Evolutionary conservation across 1,140 invertebrate species (phyloP).

Genomic region (Dolichoris vasculosae): DNA sequence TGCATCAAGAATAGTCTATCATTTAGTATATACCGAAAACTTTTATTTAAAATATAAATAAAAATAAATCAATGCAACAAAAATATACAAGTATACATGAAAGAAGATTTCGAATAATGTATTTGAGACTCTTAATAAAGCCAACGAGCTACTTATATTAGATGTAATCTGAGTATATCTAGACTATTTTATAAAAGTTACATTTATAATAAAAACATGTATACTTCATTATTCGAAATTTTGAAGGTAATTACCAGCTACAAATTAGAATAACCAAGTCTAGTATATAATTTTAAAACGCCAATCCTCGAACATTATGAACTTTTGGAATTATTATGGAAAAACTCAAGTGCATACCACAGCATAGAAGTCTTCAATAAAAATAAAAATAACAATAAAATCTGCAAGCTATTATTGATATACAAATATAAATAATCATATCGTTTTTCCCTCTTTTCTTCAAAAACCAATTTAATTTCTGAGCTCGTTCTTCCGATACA

Average conservation of each 20-base stretch:
- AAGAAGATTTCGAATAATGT: no score
- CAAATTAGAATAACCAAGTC: constrained; percentile 2
- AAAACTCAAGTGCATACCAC: neutral
- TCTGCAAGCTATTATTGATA: neutral
- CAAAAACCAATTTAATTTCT: neutral
- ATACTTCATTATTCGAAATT: neutral
- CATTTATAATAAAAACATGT: neutral
- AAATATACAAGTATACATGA: no score
- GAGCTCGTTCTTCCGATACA: neutral
- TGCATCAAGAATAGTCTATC: no score
- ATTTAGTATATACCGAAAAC: no score
- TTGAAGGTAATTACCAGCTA: neutral
- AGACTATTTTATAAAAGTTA: neutral
- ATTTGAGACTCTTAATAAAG: neutral
- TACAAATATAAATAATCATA: neutral
- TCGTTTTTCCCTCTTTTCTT: neutral
- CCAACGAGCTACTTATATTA: neutral
- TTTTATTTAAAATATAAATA: no score
- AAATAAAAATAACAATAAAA: no score
- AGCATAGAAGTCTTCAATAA: neutral
- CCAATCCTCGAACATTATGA: neutral
- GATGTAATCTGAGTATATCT: neutral
- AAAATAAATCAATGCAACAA: neutral
- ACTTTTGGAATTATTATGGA: neutral
- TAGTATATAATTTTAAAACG: neutral